Conservation (phyloP, 1,140 invertebrate genomes). For the honey bee (Apis mellifera) region Amel_HAv3.1 CM009931.2:9310001-9310500, state of each 20-base stretch:
- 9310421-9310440: conserved; percentile 35
- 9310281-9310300: background rate
- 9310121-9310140: background rate
- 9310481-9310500: conserved; percentile 30
- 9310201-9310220: background rate
- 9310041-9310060: background rate
- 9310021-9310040: background rate
- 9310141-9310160: background rate
- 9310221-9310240: background rate
- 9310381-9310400: background rate
- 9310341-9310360: conserved; percentile 17
- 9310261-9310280: background rate
- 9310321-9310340: background rate
- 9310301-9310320: background rate
- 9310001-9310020: background rate
- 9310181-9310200: background rate
- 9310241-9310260: background rate
- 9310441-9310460: conserved; percentile 45
- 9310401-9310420: conserved; percentile 7
- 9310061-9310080: background rate
- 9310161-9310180: background rate
- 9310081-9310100: background rate
- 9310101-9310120: background rate
- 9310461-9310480: conserved; percentile 15
- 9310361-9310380: conserved; percentile 26